Conservation (phyloP, 92 coral and sea anemone genomes). For the Pocillopora grandis region DNA sequence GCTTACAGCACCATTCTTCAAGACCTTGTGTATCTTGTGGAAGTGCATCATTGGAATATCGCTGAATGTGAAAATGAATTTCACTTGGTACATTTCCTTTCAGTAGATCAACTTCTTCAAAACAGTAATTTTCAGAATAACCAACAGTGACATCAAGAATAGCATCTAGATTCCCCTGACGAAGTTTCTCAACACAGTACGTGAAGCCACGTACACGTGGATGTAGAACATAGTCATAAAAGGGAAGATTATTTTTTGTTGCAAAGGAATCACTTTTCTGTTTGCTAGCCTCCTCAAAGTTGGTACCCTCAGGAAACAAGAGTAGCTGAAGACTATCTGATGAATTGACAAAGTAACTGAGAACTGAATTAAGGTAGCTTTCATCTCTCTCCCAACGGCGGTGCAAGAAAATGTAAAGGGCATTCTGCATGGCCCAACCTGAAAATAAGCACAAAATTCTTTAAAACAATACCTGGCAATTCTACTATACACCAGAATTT, state of each 20-base stretch:
- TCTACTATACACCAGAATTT: no score
- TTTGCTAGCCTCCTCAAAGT: slow-evolving; percentile 61
- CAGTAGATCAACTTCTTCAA: slow-evolving; percentile 75
- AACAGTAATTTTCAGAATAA: slow-evolving; percentile 71
- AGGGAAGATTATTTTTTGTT: slow-evolving; percentile 77
- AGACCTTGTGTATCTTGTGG: slow-evolving; percentile 71
- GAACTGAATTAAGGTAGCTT: slow-evolving; percentile 72
- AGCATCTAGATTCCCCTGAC: slow-evolving; percentile 73
- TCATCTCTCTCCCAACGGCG: slow-evolving; percentile 94
- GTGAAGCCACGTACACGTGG: slow-evolving; percentile 96
- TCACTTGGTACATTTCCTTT: slow-evolving; percentile 81
- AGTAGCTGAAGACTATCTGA: slow-evolving; percentile 87
- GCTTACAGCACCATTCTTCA: slow-evolving; percentile 85
- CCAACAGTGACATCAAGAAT: slow-evolving; percentile 94
- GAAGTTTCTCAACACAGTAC: slow-evolving; percentile 78
- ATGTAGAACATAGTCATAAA: slow-evolving; percentile 86
- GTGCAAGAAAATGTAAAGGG: slow-evolving; percentile 81
- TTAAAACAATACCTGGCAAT: no score
- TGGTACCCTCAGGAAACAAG: slow-evolving; percentile 96
- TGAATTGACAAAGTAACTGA: slow-evolving; percentile 72
- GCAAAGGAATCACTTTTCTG: slow-evolving; percentile 86
- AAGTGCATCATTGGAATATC: slow-evolving; percentile 66
- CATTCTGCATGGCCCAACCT: slow-evolving; percentile 99
- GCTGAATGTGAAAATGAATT: slow-evolving; percentile 87
- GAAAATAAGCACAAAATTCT: not conserved